Percentiles rank a stretch among this genome's conserved stretches.
Evolutionary conservation across 2,888 invertebrate genomes (phyloP).

Genomic region (Ophraella communa): DNA sequence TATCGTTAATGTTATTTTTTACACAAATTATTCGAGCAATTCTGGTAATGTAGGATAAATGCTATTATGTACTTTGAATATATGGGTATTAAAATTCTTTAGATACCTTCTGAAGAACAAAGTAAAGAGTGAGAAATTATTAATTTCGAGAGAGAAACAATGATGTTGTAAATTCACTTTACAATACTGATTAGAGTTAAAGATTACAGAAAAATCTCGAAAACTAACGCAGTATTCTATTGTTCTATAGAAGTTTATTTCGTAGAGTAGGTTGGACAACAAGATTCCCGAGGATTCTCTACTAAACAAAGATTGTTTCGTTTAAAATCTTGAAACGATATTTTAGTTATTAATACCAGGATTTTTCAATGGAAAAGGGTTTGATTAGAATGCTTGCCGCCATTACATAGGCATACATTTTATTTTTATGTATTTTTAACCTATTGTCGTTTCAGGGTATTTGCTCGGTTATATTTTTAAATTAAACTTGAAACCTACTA

Average conservation of each 20-base stretch:
- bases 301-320: conserved; percentile 12
- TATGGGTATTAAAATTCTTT: conserved; percentile 23
- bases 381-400: no score
- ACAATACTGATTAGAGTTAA: conserved; percentile 42
- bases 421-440: no score
- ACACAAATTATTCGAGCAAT: conserved; percentile 14
- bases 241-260: conserved; percentile 34
- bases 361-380: no score
- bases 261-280: conserved; percentile 30
- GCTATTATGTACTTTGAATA: conserved; percentile 23
- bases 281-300: conserved; percentile 35
- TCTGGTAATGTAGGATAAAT: conserved; percentile 11
- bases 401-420: no score
- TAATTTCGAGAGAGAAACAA: conserved; percentile 40
- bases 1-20: background rate
- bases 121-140: conserved; percentile 35
- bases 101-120: conserved; percentile 9
- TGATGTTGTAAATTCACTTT: conserved; percentile 40
- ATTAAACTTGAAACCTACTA: no score
- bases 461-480: no score
- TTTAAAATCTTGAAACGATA: no score
- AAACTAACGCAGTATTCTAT: conserved; percentile 41
- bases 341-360: no score
- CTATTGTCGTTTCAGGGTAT: no score
- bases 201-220: conserved; percentile 41